phyloP scores from a whole-genome alignment of 35 echinoderm and acorn worm species.

The Antedon bifida region DNA sequence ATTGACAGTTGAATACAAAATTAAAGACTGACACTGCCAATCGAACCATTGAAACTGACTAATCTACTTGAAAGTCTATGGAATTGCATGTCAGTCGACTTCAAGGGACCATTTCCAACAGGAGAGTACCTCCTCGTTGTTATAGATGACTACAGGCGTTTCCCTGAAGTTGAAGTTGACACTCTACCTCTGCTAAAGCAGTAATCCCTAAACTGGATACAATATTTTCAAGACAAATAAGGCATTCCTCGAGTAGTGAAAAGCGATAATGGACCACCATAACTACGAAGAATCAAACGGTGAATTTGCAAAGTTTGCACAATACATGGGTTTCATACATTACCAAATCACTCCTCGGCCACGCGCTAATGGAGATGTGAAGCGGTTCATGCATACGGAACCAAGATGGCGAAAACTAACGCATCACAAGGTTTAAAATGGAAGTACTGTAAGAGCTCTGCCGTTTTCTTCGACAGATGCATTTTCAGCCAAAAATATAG shows the following conservation, averaged over 20 bases:
- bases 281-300: not conserved
- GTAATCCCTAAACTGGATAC: constrained; percentile 44
- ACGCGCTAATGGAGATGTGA: not conserved
- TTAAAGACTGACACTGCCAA: constrained; percentile 45
- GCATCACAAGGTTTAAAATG: too few species aligned
- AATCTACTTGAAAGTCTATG: not conserved
- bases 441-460: too few species aligned
- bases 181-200: constrained; percentile 56
- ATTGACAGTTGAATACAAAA: constrained; percentile 44
- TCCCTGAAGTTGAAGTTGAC: constrained; percentile 48
- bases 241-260: constrained; percentile 47
- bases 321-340: not conserved
- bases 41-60: constrained; percentile 45
- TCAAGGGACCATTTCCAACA: constrained; percentile 6
- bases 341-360: not conserved
- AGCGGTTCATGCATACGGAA: not conserved
- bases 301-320: not conserved
- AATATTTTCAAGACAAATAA: constrained; percentile 41
- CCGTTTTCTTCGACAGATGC: too few species aligned
- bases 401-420: too few species aligned
- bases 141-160: constrained; percentile 32
- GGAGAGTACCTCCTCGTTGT: constrained; percentile 22
- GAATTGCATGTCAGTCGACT: constrained; percentile 4
- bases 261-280: constrained; percentile 68
- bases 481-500: too few species aligned